phyloP scores from a whole-genome alignment of 2,113 vertebrate species.

The Ameiurus melas region DNA sequence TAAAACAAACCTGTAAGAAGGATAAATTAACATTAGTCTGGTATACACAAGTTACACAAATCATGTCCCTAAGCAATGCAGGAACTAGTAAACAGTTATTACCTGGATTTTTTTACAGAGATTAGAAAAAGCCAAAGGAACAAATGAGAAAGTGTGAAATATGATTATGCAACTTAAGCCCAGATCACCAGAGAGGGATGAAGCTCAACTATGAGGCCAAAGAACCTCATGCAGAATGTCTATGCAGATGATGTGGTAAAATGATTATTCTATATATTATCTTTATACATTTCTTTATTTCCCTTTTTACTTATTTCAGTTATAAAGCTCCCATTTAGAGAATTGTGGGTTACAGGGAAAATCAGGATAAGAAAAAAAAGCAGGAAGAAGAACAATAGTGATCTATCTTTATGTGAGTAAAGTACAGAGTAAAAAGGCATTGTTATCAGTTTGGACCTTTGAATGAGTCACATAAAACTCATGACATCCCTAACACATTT shows the following conservation, averaged over 20 bases:
- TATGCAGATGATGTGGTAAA: no score
- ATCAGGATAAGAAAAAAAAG: background rate
- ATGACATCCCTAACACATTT: conserved; percentile 37
- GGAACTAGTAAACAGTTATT: background rate
- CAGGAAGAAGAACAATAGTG: background rate
- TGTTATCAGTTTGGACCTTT: conserved; percentile 22
- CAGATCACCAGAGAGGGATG: background rate
- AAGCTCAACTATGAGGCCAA: background rate
- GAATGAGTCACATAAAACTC: conserved; percentile 41
- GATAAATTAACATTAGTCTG: background rate
- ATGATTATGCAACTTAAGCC: background rate
- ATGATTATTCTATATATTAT: background rate
- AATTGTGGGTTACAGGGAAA: background rate
- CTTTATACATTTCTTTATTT: no score
- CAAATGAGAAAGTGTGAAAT: background rate
- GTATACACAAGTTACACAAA: background rate
- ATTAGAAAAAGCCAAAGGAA: background rate
- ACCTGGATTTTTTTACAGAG: background rate
- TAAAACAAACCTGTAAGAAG: background rate
- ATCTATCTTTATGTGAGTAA: conserved; percentile 4
- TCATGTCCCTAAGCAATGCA: background rate
- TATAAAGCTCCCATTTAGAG: no score
- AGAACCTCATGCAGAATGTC: background rate
- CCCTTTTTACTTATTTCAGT: no score
- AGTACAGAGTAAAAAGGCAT: background rate